Evolutionary conservation across 2,797 vertebrate species (phyloP), one percentile per base, ranked within the genome.

Genomic region (Sebastiscus tertius): DNA sequence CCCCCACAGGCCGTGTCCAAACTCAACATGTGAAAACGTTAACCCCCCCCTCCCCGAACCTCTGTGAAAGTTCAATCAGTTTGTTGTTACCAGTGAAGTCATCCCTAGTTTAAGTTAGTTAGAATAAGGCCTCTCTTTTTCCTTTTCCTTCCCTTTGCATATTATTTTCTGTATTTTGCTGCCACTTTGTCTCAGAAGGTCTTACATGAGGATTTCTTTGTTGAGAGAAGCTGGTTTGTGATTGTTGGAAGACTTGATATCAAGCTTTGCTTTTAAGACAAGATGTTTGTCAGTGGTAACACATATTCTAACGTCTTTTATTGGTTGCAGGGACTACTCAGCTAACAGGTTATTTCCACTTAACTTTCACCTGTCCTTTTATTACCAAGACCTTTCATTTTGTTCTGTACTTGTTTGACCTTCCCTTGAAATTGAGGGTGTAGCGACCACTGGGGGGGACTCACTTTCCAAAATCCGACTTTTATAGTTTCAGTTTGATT

Each of bases 1-100:
- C 71, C 14, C 60, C 60, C 64, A 29, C 36, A 77, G 83, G 86
- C 88, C 86, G 89, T 75, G 39, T 88, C 79, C 80, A 88, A 88
- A 88, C 69, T 75, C 79, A 62, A 62, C 78, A 22, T 63, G 20
- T 63, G 31, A 59, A 77, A 66, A 24, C 31, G 18, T 67, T 31
- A 31, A 6, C 55, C 61, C 55, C 61, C 10, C 59, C 62, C 46
- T 8, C 59, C 65, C 59, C 59, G 12, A 80, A 55, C 8, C 54
- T 52, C 8, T 39, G 13, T 70, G 64, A 68, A 63, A 59, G 20
- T n/a, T 13, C n/a, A 63, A 36, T 63, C 33, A 13, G 6, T 63
- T 4, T n/a, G 10, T 36, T 24, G 18, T 62, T 67, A 64, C 8
- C 22, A 72, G 10, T 71, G 7, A 29, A 13, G n/a, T 61, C 63